Conservation (phyloP, 2,113 vertebrate genomes). For the Penelope pileata region DNA sequence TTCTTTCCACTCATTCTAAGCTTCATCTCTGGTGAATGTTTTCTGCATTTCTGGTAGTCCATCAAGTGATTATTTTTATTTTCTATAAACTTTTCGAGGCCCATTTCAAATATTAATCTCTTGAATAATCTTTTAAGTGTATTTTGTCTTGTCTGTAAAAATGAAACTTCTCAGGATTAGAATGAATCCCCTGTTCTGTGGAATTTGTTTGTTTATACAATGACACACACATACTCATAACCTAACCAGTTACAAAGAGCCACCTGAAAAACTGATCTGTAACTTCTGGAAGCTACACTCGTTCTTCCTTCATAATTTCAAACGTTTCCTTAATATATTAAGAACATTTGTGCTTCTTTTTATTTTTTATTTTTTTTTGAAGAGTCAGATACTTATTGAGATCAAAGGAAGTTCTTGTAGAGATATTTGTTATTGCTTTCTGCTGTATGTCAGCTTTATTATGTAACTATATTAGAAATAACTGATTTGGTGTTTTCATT, state of each 20-base stretch:
- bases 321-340: background rate
- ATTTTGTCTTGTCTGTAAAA: background rate
- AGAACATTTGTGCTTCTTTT: background rate
- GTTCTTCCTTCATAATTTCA: background rate
- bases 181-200: background rate
- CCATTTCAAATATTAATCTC: background rate
- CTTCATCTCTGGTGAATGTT: background rate
- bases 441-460: background rate
- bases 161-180: background rate
- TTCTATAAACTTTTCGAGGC: background rate
- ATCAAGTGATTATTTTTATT: background rate
- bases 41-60: background rate
- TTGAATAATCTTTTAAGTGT: background rate
- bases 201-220: background rate
- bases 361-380: background rate
- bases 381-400: background rate
- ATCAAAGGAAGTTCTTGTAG: background rate
- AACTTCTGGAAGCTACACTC: background rate
- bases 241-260: background rate
- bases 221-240: background rate
- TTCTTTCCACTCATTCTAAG: background rate
- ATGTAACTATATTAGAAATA: background rate
- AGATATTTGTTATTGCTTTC: background rate
- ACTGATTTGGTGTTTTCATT: background rate
- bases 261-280: background rate